Evolutionary conservation across 2,113 vertebrate species (phyloP).

Genomic region (Morone saxatilis): DNA sequence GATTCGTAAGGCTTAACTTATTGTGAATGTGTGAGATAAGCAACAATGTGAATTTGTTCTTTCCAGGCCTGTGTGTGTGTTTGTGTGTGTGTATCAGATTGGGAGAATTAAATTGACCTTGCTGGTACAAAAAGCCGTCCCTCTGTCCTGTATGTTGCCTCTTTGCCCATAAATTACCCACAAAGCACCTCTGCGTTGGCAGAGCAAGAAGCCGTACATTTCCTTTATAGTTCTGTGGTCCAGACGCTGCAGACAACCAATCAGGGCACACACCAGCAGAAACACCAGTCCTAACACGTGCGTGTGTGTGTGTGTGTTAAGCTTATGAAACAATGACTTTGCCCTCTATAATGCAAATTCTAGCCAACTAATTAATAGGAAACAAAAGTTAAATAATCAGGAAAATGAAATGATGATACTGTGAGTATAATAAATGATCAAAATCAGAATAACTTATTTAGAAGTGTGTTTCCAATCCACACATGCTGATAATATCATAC

Average conservation of each 20-base stretch:
- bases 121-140: constrained; percentile 35
- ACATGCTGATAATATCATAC: background rate
- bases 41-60: background rate
- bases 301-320: background rate
- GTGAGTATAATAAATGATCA: background rate
- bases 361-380: background rate
- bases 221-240: constrained; percentile 75
- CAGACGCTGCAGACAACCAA: constrained; percentile 59
- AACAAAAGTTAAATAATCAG: background rate
- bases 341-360: background rate
- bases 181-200: constrained; percentile 66
- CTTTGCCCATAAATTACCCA: constrained; percentile 76
- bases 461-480: background rate
- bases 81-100: constrained; percentile 26
- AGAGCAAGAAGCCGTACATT: constrained; percentile 67
- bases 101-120: constrained; percentile 74
- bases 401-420: background rate
- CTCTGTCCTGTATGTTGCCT: constrained; percentile 14
- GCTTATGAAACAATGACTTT: background rate
- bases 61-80: background rate
- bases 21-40: background rate
- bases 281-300: background rate
- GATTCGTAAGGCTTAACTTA: background rate
- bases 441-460: no score
- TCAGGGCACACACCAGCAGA: constrained; percentile 57